phyloP scores from a whole-genome alignment of 2,113 vertebrate genomes.

The Platichthys flesus region DNA sequence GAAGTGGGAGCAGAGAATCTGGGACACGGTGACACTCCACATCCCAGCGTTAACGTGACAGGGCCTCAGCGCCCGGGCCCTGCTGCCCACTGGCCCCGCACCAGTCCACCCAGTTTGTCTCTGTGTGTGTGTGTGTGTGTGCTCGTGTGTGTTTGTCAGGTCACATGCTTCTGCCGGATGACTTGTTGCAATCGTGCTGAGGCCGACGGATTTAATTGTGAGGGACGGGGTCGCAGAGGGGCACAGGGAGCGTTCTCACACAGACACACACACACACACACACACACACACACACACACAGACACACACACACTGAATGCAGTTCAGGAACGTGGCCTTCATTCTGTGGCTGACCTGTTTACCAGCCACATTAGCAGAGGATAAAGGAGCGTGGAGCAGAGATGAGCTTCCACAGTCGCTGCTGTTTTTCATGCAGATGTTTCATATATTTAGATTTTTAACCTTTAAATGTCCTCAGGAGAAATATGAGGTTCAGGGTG shows the following conservation, averaged over 20 bases:
- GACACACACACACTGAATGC: conserved; percentile 31
- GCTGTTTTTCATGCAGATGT: not conserved
- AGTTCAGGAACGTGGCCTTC: conserved; percentile 7
- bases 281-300: conserved; percentile 35
- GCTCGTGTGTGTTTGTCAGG: conserved; percentile 17
- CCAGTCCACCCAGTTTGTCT: conserved; percentile 22
- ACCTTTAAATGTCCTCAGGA: no score
- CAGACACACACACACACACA: conserved; percentile 41
- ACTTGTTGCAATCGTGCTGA: conserved; percentile 81
- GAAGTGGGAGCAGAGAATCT: not conserved
- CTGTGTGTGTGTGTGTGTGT: conserved; percentile 27
- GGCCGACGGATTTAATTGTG: conserved; percentile 82
- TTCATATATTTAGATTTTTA: not conserved
- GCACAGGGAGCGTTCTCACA: conserved; percentile 32
- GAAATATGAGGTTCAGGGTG: no score
- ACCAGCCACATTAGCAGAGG: conserved; percentile 44
- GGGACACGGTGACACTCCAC: not conserved
- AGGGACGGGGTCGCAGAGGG: conserved; percentile 55
- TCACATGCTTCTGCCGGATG: conserved; percentile 76
- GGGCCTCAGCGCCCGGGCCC: no score
- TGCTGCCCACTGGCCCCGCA: not conserved
- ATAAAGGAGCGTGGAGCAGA: not conserved
- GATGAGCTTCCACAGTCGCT: not conserved
- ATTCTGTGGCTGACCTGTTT: conserved; percentile 66
- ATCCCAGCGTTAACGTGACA: no score